Conservation (phyloP, 2,797 vertebrate genomes). For the Sebastes paucispinis region DNA sequence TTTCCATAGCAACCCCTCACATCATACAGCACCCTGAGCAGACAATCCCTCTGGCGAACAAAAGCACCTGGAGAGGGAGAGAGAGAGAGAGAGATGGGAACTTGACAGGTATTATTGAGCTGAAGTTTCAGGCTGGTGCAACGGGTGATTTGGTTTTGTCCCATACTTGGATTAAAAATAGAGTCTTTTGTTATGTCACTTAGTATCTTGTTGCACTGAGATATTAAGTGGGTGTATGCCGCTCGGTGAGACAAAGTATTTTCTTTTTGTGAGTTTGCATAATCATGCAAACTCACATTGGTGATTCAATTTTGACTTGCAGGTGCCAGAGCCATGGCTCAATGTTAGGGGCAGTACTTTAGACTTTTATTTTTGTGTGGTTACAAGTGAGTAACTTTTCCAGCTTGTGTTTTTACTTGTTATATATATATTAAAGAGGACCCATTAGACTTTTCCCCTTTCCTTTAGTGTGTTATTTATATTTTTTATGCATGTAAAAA, state of each 20-base stretch:
- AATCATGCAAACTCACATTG: too few relatives aligned
- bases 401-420: too few relatives aligned
- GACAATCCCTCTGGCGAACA: conserved; percentile 69
- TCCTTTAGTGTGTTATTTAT: too few relatives aligned
- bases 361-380: too few relatives aligned
- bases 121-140: conserved; percentile 43
- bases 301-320: neutral
- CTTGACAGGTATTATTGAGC: conserved; percentile 60
- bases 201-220: conserved; percentile 33
- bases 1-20: conserved; percentile 80
- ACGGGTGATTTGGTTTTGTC: conserved; percentile 56
- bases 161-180: conserved; percentile 47
- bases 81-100: conserved; percentile 46
- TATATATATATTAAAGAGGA: too few relatives aligned
- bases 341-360: too few relatives aligned
- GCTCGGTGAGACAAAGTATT: conserved; percentile 25
- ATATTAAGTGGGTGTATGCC: conserved; percentile 32
- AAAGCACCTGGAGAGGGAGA: conserved; percentile 66
- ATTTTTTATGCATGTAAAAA: too few relatives aligned
- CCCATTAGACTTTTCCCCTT: too few relatives aligned
- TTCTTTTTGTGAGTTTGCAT: neutral
- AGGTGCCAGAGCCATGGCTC: neutral
- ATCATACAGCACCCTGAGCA: conserved; percentile 65
- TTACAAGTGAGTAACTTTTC: too few relatives aligned
- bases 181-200: conserved; percentile 45